These are phyloP conservation scores for Philereme vetulata DNA, from an alignment of 2,888 invertebrate genomes.

Conservation along the genomic window DNA sequence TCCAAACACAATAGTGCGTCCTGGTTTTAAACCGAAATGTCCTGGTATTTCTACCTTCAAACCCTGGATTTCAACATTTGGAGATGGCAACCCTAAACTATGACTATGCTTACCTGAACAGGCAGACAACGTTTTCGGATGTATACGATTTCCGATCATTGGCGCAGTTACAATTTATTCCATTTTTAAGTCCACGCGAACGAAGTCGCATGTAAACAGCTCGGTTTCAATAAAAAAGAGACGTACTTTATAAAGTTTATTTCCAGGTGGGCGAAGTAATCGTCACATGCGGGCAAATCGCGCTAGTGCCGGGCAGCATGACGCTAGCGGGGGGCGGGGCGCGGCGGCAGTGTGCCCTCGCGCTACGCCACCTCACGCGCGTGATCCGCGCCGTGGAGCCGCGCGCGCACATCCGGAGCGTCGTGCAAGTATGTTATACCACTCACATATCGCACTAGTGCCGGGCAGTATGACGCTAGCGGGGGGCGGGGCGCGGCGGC, in stretches of 20 bases:
- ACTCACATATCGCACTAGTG: constrained; percentile 91
- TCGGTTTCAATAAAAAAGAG: too few species aligned
- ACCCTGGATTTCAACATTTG: too few species aligned
- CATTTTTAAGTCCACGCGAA: too few species aligned
- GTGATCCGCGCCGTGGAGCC: constrained; percentile 92
- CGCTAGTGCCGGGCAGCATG: constrained; percentile 87
- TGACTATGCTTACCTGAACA: too few species aligned
- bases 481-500: constrained; percentile 89
- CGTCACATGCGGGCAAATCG: constrained; percentile 96
- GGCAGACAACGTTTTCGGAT: too few species aligned
- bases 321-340: constrained; percentile 86
- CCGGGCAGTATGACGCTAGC: constrained; percentile 78
- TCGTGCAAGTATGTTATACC: constrained; percentile 86
- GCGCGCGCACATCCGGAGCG: constrained; percentile 90
- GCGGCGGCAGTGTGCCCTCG: constrained; percentile 91
- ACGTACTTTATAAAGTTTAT: neutral
- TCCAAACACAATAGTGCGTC: too few species aligned
- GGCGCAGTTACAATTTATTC: too few species aligned
- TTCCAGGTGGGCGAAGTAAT: constrained; percentile 91
- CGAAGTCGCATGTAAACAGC: too few species aligned
- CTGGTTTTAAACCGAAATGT: too few species aligned
- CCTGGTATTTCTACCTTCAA: too few species aligned
- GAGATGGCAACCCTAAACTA: too few species aligned
- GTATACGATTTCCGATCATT: too few species aligned
- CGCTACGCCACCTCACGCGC: constrained; percentile 92